Percentiles rank a stretch among this genome's conserved stretches.
phyloP scores from a whole-genome alignment of 1,140 invertebrate genomes.

The Zelostemma sp. region DNA sequence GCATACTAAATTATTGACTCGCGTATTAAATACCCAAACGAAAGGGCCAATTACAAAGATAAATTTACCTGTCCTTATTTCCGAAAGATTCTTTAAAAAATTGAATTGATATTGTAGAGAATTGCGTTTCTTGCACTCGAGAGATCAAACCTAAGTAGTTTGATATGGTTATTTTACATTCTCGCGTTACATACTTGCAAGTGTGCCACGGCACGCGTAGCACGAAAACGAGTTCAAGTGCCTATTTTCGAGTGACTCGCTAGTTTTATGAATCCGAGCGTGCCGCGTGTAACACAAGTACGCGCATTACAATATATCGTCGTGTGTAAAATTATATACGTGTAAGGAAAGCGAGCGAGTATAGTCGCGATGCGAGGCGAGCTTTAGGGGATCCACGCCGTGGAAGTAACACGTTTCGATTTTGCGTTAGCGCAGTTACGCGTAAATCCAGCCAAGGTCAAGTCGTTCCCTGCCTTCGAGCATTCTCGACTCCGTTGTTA shows the following conservation, averaged over 20 bases:
- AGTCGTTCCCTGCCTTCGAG: constrained; percentile 65
- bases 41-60: too few species aligned
- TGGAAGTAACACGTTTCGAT: constrained; percentile 72
- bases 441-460: constrained; percentile 72
- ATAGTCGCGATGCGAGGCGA: constrained; percentile 63
- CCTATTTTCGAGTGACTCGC: constrained; percentile 30
- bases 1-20: too few species aligned
- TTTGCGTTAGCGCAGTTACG: constrained; percentile 71
- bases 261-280: constrained; percentile 23
- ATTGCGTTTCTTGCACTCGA: too few species aligned
- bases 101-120: too few species aligned
- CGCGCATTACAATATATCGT: constrained; percentile 17
- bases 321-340: constrained; percentile 17
- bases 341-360: constrained; percentile 37
- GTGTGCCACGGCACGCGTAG: constrained; percentile 45
- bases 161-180: constrained; percentile 28
- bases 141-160: constrained; percentile 15
- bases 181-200: constrained; percentile 43
- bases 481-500: constrained; percentile 31
- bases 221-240: constrained; percentile 46
- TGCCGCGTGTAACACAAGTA: neutral
- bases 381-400: constrained; percentile 69
- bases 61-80: too few species aligned
- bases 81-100: too few species aligned
- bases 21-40: too few species aligned